Base-by-base conservation (phyloP, 2,888 invertebrate species). In the Callyntrura guangdongensis region DNA sequence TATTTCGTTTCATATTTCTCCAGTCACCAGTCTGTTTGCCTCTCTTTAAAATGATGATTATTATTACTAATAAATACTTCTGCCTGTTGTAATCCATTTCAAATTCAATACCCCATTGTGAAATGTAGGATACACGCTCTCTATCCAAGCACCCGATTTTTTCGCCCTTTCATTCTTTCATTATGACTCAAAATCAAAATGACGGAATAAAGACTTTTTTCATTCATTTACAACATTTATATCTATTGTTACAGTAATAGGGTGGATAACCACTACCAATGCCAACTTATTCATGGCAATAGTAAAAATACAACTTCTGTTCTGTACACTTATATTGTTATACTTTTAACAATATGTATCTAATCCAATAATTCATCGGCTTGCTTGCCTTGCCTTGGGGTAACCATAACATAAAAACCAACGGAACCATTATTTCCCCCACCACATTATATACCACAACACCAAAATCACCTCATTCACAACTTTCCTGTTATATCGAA, bases 271-370 rank as follows among this genome's bases (percentile, higher is more conserved):
- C 11, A 47, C 9, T 14, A 53, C 53, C 53, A 14, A 64, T 22
- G 14, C 25, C 20, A 53, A 77, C 36, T 36, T 25, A 77, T 22
- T 9, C 22, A 53, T 53, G 25, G 27, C 53, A 77, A 53, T 77
- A 77, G 5, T 49, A 20, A 53, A 6, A 36, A 36, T 36, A 36
- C 36, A 36, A 36, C 6, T 56, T n/a, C n/a, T n/a, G n/a, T n/a
- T n/a, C n/a, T n/a, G n/a, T n/a, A n/a, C n/a, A n/a, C n/a, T n/a
- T n/a, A n/a, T n/a, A n/a, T n/a, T n/a, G n/a, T n/a, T 17, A 77
- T 53, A 53, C 22, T 77, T 25, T 53, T 56, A 77, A 77, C 77
- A 77, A 77, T 77, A 77, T 22, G 53, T 77, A 56, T 77, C 77
- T 77, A 77, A 77, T 77, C 77, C 53, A 77, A 77, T 77, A 77